Evolutionary conservation across 1,140 invertebrate species (phyloP).

Genomic region (Drosophila pseudoananassae): DNA sequence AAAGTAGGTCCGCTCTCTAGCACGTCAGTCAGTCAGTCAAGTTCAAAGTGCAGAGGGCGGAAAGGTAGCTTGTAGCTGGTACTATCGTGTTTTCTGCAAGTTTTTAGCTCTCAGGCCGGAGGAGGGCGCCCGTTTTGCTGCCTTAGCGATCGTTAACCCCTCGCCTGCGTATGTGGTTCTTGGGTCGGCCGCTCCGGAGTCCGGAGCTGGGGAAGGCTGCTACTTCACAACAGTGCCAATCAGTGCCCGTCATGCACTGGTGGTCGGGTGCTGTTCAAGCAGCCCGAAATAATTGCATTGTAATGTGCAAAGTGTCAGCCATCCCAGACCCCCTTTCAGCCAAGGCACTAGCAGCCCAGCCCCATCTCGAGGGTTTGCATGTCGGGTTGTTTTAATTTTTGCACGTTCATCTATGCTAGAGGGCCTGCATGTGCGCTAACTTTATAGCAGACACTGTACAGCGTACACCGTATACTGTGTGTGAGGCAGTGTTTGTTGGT

Average conservation of each 20-base stretch:
- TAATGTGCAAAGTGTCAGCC: slow-evolving; percentile 79
- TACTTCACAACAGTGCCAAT: slow-evolving; percentile 58
- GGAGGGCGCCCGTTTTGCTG: slow-evolving; percentile 55
- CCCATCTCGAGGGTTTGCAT: slow-evolving; percentile 54
- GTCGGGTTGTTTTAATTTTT: slow-evolving; percentile 75
- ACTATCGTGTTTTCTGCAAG: slow-evolving; percentile 39
- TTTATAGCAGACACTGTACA: slow-evolving; percentile 5
- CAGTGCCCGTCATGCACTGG: slow-evolving; percentile 66
- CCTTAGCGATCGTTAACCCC: slow-evolving; percentile 79
- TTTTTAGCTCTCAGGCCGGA: slow-evolving; percentile 30
- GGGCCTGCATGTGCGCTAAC: slow-evolving; percentile 19
- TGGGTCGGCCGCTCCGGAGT: slow-evolving; percentile 3
- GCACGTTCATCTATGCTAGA: slow-evolving; percentile 65
- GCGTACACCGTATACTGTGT: slow-evolving; percentile 13
- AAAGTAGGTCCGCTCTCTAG: slow-evolving; percentile 63
- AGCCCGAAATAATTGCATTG: slow-evolving; percentile 84
- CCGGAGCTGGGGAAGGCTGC: slow-evolving; percentile 27
- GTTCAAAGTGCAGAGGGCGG: slow-evolving; percentile 71
- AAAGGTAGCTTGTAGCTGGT: slow-evolving; percentile 35
- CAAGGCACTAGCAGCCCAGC: slow-evolving; percentile 11
- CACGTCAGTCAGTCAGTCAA: slow-evolving; percentile 65
- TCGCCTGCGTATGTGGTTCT: slow-evolving; percentile 21
- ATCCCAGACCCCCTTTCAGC: slow-evolving; percentile 42
- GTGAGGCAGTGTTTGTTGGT: slow-evolving; percentile 67
- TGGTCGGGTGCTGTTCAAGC: slow-evolving; percentile 65